A percentile compares a stretch with the other conserved stretches of the same genome.
phyloP scores from a whole-genome alignment of 2,797 vertebrate species.

The Acrossocheilus fasciatus region DNA sequence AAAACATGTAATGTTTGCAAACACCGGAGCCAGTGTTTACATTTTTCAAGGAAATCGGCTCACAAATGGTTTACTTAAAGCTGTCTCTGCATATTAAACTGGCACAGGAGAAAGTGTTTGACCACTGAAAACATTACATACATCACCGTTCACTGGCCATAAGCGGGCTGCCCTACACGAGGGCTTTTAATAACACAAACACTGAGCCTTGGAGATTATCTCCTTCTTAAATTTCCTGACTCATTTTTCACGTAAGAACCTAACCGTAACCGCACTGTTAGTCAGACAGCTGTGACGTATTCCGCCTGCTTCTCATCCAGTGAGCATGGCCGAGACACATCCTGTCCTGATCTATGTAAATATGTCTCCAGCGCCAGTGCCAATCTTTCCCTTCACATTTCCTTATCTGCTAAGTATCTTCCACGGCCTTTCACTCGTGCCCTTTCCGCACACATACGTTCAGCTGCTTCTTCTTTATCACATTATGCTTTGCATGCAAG shows the following conservation, averaged over 20 bases:
- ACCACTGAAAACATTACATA: conserved; percentile 22
- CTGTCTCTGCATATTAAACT: conserved; percentile 24
- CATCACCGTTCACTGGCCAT: conserved; percentile 30
- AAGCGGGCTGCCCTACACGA: conserved; percentile 45
- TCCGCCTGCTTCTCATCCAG: conserved; percentile 40
- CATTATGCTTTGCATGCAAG: conserved; percentile 43
- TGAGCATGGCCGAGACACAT: conserved; percentile 36
- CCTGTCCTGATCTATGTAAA: conserved; percentile 54
- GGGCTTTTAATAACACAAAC: conserved; percentile 53
- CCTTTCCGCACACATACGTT: conserved; percentile 51
- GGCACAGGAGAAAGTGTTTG: conserved; percentile 14
- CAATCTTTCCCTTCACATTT: conserved; percentile 42
- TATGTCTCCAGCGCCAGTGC: conserved; percentile 37
- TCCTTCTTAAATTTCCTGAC: conserved; percentile 57
- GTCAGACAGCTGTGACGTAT: conserved; percentile 53
- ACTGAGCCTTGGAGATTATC: conserved; percentile 53
- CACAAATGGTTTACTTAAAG: neutral
- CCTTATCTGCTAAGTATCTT: conserved; percentile 54
- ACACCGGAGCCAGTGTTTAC: neutral
- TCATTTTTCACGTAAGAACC: conserved; percentile 56
- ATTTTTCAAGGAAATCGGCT: conserved; percentile 1
- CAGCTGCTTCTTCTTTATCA: conserved; percentile 31
- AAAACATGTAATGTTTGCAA: neutral
- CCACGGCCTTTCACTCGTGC: conserved; percentile 18
- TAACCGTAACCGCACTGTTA: conserved; percentile 40